Evolutionary conservation across 1,140 invertebrate species (phyloP), one percentile per base, ranked within the genome.

Genomic region (Ooceraea biroi): DNA sequence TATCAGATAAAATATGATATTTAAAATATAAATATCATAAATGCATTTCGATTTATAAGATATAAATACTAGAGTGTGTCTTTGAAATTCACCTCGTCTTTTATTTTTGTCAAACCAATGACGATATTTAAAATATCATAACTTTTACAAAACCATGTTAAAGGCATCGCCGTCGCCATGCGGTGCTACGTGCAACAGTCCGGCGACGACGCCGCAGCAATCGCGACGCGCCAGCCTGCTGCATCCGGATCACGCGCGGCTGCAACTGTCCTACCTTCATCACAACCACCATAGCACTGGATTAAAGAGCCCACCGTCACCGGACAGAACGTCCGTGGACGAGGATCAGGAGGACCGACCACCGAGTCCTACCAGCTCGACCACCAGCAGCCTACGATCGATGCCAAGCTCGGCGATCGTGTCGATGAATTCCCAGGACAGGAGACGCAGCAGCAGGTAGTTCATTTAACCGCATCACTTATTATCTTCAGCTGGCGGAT

Each of bases 231-330:
- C 96, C 52, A 96, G 96, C 83, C 90, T 97, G 0, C 93, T 97
- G 22, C 96, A 97, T 94, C 96, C 96, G 10, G 96, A 97, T 85
- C 96, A 96, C 91, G 96, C 96, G 22, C 93, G 96, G 1, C 92
- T 96, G 3, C 95, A 95, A 82, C 92, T 95, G 14, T 94, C 95
- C 86, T 94, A 95, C 50, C 92, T 95, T 65, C 92, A 92, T 77
- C 91, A 91, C 84, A 92, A 65, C 94, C 95, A 85, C 90, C 95
- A 92, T 50, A 93, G 92, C 60, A 90, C 91, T 44, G 86, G 61
- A 52, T 82, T 86, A 19, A 92, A 91, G 82, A 91, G 88, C 25
- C 92, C 91, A 25, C 90, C 92, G n/a, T 91, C 92, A 3, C 91
- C 93, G 7, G 93, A 94, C 71, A 86, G 90, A 41, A 83, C 55